These are phyloP conservation scores for Rafetus swinhoei DNA, from an alignment of 2,113 vertebrate species.

Conservation along the genomic window DNA sequence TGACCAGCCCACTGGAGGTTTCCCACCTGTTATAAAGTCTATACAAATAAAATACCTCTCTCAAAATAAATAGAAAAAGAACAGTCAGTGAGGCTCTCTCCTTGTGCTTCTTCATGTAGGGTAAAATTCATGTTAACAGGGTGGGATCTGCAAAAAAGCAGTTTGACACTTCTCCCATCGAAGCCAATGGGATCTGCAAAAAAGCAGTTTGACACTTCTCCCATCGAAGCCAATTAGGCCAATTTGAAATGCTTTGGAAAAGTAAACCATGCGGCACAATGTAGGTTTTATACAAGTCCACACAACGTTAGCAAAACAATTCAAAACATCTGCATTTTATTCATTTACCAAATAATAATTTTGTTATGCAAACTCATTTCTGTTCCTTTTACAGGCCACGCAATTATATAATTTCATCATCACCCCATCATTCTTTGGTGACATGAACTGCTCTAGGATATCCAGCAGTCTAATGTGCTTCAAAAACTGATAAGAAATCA, in stretches of 20 bases:
- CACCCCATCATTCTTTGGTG: background rate
- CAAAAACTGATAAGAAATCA: constrained; percentile 2
- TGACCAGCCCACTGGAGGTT: no score
- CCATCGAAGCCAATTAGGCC: background rate
- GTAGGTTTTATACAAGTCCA: background rate
- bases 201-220: background rate
- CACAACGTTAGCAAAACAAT: background rate
- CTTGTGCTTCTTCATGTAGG: background rate
- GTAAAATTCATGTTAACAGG: constrained; percentile 4
- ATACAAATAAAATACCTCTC: background rate
- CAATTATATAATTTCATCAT: background rate
- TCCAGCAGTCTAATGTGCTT: background rate
- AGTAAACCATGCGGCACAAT: background rate
- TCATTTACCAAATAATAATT: background rate
- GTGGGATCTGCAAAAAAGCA: background rate
- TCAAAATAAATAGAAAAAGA: constrained; percentile 5
- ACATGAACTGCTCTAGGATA: background rate
- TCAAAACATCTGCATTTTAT: background rate
- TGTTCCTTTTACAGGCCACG: background rate
- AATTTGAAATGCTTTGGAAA: background rate
- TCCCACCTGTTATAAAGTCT: background rate
- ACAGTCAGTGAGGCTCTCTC: background rate
- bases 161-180: background rate
- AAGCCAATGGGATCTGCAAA: background rate
- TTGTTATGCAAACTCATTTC: background rate